Percentiles rank a stretch among this genome's conserved stretches.
Conservation (phyloP, 2,113 vertebrate genomes). For the Piaya cayana region DNA sequence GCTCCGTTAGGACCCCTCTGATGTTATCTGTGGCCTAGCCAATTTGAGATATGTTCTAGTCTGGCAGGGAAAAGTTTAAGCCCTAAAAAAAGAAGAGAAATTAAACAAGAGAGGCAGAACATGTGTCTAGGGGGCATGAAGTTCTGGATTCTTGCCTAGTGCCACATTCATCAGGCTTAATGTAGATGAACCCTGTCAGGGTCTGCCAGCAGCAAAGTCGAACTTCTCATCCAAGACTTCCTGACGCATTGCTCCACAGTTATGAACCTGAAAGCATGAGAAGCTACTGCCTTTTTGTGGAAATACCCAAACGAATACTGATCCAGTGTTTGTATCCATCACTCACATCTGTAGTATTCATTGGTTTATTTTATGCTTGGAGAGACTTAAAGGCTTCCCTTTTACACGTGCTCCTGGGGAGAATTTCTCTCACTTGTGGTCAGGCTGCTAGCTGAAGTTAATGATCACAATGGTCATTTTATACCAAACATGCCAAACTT, state of each 20-base stretch:
- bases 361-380: neutral
- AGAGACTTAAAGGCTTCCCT: neutral
- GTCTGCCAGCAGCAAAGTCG: constrained; percentile 5
- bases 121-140: neutral
- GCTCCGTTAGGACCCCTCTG: neutral
- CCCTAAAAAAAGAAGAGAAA: neutral
- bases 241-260: neutral
- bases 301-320: neutral
- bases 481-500: neutral
- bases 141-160: constrained; percentile 35
- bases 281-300: neutral
- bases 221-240: neutral
- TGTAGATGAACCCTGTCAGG: neutral
- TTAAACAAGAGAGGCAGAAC: neutral
- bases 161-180: neutral
- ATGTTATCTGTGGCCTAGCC: neutral
- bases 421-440: neutral
- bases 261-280: neutral
- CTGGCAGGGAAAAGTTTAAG: neutral
- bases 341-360: neutral
- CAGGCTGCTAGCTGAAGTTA: neutral
- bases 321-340: neutral
- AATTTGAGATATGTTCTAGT: neutral
- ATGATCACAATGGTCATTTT: neutral
- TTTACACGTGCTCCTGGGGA: neutral